Base-by-base conservation (phyloP, 2,113 vertebrate genomes). In the Amphilophus citrinellus region DNA sequence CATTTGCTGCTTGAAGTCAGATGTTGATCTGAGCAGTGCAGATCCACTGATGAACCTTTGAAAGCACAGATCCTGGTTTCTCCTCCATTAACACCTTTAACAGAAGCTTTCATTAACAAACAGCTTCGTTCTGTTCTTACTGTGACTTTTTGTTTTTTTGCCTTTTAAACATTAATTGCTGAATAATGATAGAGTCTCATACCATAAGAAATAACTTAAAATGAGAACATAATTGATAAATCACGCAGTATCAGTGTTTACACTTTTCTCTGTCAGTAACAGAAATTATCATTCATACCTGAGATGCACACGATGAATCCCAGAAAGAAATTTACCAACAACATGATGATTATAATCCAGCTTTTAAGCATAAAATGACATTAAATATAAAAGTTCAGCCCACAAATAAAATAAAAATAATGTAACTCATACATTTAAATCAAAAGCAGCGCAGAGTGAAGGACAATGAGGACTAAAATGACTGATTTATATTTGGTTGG, bases 1-100 rank as follows among this genome's bases (percentile, higher is more conserved):
- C 76, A 83, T 30, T 30, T 30, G 27, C 27, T 30, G 27, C 27
- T 53, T 32, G 66, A 7, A 65, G 27, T 35, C 24, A 11, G 24
- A 76, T 4, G n/a, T 66, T 65, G 2, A 83, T 13, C 14, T 50
- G 85, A 83, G 39, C 85, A 86, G 57, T 10, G 8, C 79, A 86
- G 79, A 71, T 71, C n/a, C n/a, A 87, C 76, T 83, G 76, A 83
- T 61, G 77, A 80, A 42, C 76, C 80, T 83, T 76, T 66, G 9
- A 87, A 7, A 14, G 42, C 81, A 63, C 77, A 87, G 47, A 77
- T 39, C 24, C 32, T 75, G 15, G 37, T 59, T 58, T 17, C 1
- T 22, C 44, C 1, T 22, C 32, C 42, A 4, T 47, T 17, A 77
- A 57, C 15, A 27, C 62, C 73, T 81, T 76, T 20, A 84, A n/a